Percentiles rank a stretch among this genome's conserved stretches.
These are phyloP conservation scores for Acomys russatus DNA, from an alignment of 2,797 vertebrate species.

Conservation along the genomic window DNA sequence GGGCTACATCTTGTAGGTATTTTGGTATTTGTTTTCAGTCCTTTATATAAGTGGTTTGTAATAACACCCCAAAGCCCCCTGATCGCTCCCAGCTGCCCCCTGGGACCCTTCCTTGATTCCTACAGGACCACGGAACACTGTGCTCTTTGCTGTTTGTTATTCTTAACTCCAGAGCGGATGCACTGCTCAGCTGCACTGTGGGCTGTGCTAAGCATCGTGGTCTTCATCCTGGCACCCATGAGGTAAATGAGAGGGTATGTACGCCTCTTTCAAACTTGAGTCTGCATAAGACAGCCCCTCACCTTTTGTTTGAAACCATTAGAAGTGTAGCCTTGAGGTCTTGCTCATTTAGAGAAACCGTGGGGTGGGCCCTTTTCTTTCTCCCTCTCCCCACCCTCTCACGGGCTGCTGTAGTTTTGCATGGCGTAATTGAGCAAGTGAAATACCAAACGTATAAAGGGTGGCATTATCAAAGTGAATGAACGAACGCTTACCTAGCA, in stretches of 20 bases:
- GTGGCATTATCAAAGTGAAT: conserved; percentile 78
- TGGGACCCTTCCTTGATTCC: neutral
- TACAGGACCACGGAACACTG: neutral
- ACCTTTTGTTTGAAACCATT: conserved; percentile 65
- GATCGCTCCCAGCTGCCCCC: neutral
- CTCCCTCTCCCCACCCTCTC: neutral
- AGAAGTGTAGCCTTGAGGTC: conserved; percentile 4
- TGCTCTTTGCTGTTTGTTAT: neutral
- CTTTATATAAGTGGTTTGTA: neutral
- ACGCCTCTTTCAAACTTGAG: conserved; percentile 49
- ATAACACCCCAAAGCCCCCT: neutral
- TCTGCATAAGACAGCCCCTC: conserved; percentile 53
- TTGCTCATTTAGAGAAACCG: conserved; percentile 39
- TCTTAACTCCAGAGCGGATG: conserved; percentile 11
- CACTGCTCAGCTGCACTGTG: neutral
- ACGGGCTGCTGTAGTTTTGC: conserved; percentile 15
- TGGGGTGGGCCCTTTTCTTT: neutral
- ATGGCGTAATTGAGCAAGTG: conserved; percentile 77
- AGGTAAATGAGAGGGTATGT: neutral
- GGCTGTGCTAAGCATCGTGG: neutral
- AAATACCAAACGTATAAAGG: conserved; percentile 78
- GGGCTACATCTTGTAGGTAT: conserved; percentile 8
- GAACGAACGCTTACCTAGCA: conserved; percentile 82
- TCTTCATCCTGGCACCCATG: neutral
- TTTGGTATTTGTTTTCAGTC: conserved; percentile 43